Evolutionary conservation across 2,888 invertebrate genomes (phyloP).

Genomic region (Punctoribates punctum): DNA sequence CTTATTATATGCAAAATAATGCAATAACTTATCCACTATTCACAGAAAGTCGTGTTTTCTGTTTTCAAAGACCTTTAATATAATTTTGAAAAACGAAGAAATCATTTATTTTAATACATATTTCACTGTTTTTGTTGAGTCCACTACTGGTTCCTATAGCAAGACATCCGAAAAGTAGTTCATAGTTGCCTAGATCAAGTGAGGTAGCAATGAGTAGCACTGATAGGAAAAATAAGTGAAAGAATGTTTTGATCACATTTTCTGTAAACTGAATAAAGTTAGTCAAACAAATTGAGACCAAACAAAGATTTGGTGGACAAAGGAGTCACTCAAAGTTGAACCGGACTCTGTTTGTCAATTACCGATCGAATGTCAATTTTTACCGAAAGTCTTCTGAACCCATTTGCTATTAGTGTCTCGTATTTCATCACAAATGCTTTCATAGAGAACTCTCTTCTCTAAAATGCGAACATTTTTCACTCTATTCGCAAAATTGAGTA

Average conservation of each 20-base stretch:
- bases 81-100: background rate
- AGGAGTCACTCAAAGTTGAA: too few species aligned
- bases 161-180: too few species aligned
- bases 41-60: constrained; percentile 10
- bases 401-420: background rate
- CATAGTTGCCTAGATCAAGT: too few species aligned
- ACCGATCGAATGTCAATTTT: constrained; percentile 22
- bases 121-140: too few species aligned
- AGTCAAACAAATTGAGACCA: too few species aligned
- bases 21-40: constrained; percentile 5
- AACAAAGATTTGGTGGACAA: too few species aligned
- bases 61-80: background rate
- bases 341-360: constrained; percentile 10
- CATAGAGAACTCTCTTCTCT: background rate
- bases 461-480: background rate
- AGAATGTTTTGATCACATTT: too few species aligned
- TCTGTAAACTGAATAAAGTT: too few species aligned
- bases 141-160: too few species aligned
- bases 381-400: background rate
- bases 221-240: too few species aligned
- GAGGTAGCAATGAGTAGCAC: too few species aligned
- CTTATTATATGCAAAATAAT: constrained; percentile 34
- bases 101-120: background rate
- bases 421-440: background rate
- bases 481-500: background rate